A percentile compares a stretch with the other conserved stretches of the same genome.
Conservation (phyloP, 2,113 vertebrate genomes). For the Psittacus erithacus region DNA sequence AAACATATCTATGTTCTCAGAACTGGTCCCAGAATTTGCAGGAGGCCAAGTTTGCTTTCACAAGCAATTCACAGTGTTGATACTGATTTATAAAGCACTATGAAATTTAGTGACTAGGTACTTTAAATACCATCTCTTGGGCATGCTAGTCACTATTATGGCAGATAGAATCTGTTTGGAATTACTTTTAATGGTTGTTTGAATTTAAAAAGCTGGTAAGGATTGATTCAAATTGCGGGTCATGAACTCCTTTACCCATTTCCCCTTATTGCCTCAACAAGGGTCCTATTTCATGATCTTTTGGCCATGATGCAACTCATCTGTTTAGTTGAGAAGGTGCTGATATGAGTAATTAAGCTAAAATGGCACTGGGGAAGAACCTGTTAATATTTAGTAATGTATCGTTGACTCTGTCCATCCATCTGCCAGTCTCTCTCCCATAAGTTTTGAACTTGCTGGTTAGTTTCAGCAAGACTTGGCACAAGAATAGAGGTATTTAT, state of each 20-base stretch:
- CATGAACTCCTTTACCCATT: conserved; percentile 42
- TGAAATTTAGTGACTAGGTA: background rate
- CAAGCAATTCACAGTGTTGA: background rate
- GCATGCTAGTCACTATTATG: background rate
- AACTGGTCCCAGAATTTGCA: background rate
- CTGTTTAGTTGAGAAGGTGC: conserved; percentile 44
- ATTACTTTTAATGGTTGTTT: conserved; percentile 53
- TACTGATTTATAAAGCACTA: conserved; percentile 38
- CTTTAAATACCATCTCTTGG: conserved; percentile 22
- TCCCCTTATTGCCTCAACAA: conserved; percentile 22
- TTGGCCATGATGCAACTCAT: conserved; percentile 17
- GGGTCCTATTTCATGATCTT: conserved; percentile 57
- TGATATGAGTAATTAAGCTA: conserved; percentile 48
- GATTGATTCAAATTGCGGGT: conserved; percentile 60
- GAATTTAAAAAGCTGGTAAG: conserved; percentile 56
- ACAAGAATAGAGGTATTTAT: background rate
- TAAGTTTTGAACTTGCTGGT: conserved; percentile 16
- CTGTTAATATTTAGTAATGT: background rate
- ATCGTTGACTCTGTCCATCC: background rate
- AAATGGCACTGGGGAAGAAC: conserved; percentile 23
- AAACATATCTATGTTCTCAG: background rate
- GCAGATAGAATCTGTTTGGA: conserved; percentile 52
- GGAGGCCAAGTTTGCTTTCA: conserved; percentile 3
- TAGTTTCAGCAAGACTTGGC: conserved; percentile 10
- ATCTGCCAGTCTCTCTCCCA: background rate